A percentile compares a stretch with the other conserved stretches of the same genome.
Conservation (phyloP, 2,888 invertebrate species). For the Lasioglossum morio region DNA sequence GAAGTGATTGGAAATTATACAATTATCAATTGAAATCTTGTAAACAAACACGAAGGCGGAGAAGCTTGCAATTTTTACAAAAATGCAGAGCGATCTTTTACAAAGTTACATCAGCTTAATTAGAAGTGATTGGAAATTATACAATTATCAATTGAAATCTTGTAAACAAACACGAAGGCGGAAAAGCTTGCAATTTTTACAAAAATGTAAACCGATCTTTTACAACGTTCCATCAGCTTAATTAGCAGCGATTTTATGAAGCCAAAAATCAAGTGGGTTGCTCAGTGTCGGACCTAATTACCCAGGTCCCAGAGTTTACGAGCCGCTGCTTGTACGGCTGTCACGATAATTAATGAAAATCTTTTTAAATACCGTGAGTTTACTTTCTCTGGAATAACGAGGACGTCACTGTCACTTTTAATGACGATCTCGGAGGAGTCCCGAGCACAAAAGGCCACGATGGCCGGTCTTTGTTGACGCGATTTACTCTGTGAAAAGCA, state of each 20-base stretch:
- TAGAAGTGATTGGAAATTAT: background rate
- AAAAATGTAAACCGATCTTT: background rate
- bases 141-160: background rate
- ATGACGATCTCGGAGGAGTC: conserved; percentile 2
- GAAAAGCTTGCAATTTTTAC: background rate
- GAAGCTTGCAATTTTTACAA: background rate
- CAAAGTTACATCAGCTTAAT: background rate
- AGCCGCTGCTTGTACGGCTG: background rate
- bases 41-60: background rate
- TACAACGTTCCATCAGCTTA: background rate
- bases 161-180: background rate
- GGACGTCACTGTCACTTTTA: background rate
- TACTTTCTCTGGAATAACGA: conserved; percentile 6
- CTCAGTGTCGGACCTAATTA: background rate
- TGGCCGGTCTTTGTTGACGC: conserved; percentile 17
- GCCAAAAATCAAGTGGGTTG: background rate
- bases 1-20: background rate
- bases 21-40: background rate
- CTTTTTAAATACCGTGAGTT: conserved; percentile 11
- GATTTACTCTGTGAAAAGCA: conserved; percentile 19
- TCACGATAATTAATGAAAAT: conserved; percentile 11
- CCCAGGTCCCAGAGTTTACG: background rate
- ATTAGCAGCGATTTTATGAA: background rate
- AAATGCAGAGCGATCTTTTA: background rate
- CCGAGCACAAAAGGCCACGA: conserved; percentile 1